A percentile compares a stretch with the other conserved stretches of the same genome.
phyloP scores from a whole-genome alignment of 2,888 invertebrate species.

The Apodemia duryi region DNA sequence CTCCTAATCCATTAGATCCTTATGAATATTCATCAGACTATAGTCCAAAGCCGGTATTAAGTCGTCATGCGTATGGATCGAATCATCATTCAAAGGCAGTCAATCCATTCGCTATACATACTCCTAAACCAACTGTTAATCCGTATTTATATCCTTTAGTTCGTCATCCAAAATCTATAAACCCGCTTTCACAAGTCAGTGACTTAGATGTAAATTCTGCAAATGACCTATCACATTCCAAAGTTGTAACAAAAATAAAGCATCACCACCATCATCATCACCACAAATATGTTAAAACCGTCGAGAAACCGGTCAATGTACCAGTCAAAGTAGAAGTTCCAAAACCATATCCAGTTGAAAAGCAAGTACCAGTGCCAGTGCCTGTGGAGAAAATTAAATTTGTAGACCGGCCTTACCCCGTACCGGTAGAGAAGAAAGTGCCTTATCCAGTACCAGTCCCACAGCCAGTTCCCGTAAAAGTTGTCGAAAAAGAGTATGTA shows the following conservation, averaged over 20 bases:
- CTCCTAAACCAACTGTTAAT: slow-evolving; percentile 9
- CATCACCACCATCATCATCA: slow-evolving; percentile 84
- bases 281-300: slow-evolving; percentile 81
- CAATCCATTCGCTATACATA: slow-evolving; percentile 13
- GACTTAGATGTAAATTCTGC: slow-evolving; percentile 50
- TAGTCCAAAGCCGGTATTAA: not conserved
- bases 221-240: slow-evolving; percentile 45
- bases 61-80: not conserved
- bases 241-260: slow-evolving; percentile 66
- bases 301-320: slow-evolving; percentile 75
- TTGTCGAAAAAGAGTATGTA: slow-evolving; percentile 70
- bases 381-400: slow-evolving; percentile 43
- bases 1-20: not conserved
- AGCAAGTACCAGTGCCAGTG: slow-evolving; percentile 56
- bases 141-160: slow-evolving; percentile 15
- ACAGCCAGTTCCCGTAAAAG: slow-evolving; percentile 71
- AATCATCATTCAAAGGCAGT: not conserved
- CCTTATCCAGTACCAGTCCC: slow-evolving; percentile 69
- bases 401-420: slow-evolving; percentile 58
- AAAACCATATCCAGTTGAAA: slow-evolving; percentile 76
- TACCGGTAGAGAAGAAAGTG: slow-evolving; percentile 66
- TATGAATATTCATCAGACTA: slow-evolving; percentile 2
- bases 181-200: slow-evolving; percentile 33
- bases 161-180: slow-evolving; percentile 21
- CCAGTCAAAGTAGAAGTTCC: slow-evolving; percentile 77